Conservation (phyloP, 2,888 invertebrate species). For the Antheraea yamamai region DNA sequence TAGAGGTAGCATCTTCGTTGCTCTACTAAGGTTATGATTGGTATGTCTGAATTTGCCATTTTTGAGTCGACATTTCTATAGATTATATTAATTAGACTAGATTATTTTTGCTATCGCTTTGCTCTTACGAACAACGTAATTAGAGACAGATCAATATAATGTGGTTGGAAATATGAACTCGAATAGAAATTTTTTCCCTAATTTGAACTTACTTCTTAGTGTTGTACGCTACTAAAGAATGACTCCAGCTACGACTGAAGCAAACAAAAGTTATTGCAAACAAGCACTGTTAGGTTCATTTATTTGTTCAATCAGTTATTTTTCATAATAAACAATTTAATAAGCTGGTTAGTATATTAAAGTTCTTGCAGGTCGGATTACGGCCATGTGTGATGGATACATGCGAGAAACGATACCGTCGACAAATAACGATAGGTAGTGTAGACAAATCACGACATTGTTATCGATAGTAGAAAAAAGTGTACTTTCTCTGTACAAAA, state of each 20-base stretch:
- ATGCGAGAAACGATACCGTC: conserved; percentile 59
- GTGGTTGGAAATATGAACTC: no score
- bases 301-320: not conserved
- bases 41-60: no score
- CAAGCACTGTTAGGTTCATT: not conserved
- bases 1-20: no score
- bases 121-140: not conserved
- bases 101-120: not conserved
- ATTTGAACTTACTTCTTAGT: no score
- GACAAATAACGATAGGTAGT: conserved; percentile 63
- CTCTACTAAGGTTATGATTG: no score
- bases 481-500: conserved; percentile 8
- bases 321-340: conserved; percentile 4
- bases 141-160: not conserved
- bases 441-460: conserved; percentile 43
- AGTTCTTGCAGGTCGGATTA: conserved; percentile 41
- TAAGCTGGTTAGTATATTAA: conserved; percentile 63
- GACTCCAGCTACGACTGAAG: no score
- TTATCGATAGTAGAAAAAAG: conserved; percentile 31
- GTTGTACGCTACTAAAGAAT: no score
- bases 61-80: no score
- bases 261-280: not conserved
- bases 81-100: no score
- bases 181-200: no score
- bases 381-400: conserved; percentile 63